Conservation (phyloP, 2,797 vertebrate species). For the Trachops cirrhosus region DNA sequence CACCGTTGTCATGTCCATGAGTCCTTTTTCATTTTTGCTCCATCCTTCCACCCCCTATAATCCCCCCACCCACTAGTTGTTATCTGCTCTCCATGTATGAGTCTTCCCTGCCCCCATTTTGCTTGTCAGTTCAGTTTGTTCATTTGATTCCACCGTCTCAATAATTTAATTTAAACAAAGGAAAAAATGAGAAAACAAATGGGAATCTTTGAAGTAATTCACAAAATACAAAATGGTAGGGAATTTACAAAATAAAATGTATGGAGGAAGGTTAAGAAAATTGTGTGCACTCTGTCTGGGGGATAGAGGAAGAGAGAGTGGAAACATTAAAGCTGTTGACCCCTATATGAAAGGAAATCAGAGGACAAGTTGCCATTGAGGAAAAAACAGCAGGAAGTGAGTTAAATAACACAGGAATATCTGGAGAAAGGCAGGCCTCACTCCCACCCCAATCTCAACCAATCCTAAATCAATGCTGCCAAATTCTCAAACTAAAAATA, state of each 20-base stretch:
- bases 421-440: not conserved
- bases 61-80: too few relatives aligned
- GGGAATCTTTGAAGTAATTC: not conserved
- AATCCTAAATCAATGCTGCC: not conserved
- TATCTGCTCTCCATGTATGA: too few relatives aligned
- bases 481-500: not conserved
- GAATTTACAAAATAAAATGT: slow-evolving; percentile 45
- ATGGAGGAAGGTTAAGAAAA: not conserved
- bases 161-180: not conserved
- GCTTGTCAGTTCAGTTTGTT: too few relatives aligned
- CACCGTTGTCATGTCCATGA: too few relatives aligned
- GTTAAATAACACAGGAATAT: slow-evolving; percentile 3
- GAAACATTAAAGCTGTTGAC: slow-evolving; percentile 41
- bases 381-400: not conserved
- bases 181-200: slow-evolving; percentile 21
- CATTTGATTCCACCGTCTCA: too few relatives aligned
- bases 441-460: not conserved
- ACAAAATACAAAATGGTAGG: not conserved
- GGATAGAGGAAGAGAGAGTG: slow-evolving; percentile 3
- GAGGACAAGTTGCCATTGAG: not conserved
- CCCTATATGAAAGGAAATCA: slow-evolving; percentile 21
- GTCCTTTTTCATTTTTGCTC: too few relatives aligned
- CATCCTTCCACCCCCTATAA: too few relatives aligned
- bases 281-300: not conserved
- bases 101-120: too few relatives aligned